These are phyloP conservation scores for Anguilla obscura DNA, from an alignment of 2,797 vertebrate species.

Conservation along the genomic window DNA sequence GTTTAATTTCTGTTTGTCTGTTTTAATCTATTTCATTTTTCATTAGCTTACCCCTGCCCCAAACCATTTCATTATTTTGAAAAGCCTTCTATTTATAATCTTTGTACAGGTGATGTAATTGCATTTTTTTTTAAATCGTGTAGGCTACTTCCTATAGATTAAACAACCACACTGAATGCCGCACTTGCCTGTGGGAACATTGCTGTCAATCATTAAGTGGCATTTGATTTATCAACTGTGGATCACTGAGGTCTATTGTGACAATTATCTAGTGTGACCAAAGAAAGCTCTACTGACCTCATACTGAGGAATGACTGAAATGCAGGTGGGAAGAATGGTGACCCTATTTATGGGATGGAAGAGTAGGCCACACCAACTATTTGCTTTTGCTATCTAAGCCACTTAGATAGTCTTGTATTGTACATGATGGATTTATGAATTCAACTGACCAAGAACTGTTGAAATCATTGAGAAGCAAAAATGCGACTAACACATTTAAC, in stretches of 20 bases:
- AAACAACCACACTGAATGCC: background rate
- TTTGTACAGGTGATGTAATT: background rate
- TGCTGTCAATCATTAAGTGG: background rate
- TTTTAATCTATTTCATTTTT: background rate
- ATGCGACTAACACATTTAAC: background rate
- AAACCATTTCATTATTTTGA: background rate
- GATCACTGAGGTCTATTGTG: background rate
- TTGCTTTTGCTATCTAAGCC: background rate
- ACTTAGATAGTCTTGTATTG: background rate
- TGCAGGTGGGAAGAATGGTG: background rate
- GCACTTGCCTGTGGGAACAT: background rate
- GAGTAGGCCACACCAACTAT: background rate
- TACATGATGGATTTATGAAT: background rate
- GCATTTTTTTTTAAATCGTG: background rate
- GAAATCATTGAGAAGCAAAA: background rate
- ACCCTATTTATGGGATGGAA: background rate
- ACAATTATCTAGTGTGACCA: background rate
- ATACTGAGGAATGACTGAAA: background rate
- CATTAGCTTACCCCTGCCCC: background rate
- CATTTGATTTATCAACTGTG: background rate
- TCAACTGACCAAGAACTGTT: background rate
- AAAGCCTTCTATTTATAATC: background rate
- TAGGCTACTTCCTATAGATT: background rate
- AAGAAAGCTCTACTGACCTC: too few relatives aligned
- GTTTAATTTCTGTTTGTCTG: background rate